Percentiles rank a stretch among this genome's conserved stretches.
Evolutionary conservation across 2,888 invertebrate species (phyloP).

Genomic region (Chirona hameri): DNA sequence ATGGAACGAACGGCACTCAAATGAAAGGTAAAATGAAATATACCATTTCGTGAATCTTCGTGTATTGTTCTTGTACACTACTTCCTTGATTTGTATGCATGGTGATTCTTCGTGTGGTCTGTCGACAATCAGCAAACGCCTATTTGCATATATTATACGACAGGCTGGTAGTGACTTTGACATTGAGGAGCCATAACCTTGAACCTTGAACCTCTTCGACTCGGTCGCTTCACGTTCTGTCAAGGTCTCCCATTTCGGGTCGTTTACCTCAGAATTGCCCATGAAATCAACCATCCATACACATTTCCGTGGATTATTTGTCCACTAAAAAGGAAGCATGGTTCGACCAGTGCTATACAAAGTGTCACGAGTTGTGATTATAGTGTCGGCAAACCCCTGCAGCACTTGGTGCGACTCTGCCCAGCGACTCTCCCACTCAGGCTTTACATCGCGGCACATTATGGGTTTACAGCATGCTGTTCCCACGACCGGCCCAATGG

Average conservation of each 20-base stretch:
- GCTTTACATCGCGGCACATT: too few species aligned
- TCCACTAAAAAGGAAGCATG: neutral
- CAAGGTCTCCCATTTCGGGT: neutral
- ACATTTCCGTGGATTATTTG: neutral
- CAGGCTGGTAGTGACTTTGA: neutral
- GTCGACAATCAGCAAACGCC: neutral
- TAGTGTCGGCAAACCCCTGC: too few species aligned
- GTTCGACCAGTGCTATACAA: too few species aligned
- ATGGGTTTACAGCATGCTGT: too few species aligned
- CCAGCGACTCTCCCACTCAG: too few species aligned
- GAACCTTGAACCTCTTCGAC: neutral
- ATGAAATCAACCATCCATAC: neutral
- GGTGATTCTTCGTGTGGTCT: neutral
- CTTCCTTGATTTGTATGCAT: neutral
- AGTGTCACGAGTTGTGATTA: too few species aligned
- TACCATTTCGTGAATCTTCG: too few species aligned
- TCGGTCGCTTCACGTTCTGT: neutral
- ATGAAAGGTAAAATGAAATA: too few species aligned
- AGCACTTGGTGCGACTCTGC: too few species aligned
- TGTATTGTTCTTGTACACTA: too few species aligned
- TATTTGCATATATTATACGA: neutral
- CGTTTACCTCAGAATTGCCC: neutral
- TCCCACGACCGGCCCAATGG: too few species aligned
- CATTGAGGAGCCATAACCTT: neutral
- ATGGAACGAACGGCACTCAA: too few species aligned